phyloP scores from a whole-genome alignment of 2,797 vertebrate species.

The Caiman crocodilus region DNA sequence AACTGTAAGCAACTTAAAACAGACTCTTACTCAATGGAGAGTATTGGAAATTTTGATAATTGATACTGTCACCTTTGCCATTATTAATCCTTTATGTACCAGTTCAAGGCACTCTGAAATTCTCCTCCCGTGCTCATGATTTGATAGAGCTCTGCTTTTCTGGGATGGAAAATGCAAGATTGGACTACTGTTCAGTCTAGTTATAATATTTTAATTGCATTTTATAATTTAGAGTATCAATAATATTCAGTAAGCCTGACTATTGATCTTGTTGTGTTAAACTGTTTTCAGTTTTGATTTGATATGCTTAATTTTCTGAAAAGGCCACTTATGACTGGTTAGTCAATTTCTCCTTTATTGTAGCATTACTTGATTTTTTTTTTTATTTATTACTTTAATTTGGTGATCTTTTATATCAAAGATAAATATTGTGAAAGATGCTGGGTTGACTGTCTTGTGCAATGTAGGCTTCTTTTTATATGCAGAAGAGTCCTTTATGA shows the following conservation, averaged over 20 bases:
- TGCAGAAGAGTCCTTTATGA: not conserved
- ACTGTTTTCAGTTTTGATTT: not conserved
- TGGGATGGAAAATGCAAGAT: not conserved
- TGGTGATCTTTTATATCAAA: not conserved
- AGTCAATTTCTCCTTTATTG: not conserved
- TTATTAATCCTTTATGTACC: not conserved
- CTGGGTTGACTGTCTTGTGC: not conserved
- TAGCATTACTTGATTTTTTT: not conserved
- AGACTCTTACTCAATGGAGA: not conserved
- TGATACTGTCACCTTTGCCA: not conserved
- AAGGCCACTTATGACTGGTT: not conserved
- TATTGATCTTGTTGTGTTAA: not conserved
- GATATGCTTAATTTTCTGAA: not conserved
- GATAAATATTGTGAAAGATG: not conserved
- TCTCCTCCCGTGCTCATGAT: not conserved
- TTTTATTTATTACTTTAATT: conserved; percentile 4
- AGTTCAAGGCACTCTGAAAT: not conserved
- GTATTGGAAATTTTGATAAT: conserved; percentile 13
- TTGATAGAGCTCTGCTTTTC: conserved; percentile 5
- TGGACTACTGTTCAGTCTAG: not conserved
- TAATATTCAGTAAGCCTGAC: not conserved
- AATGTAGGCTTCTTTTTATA: not conserved
- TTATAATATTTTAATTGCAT: not conserved
- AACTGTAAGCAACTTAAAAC: not conserved
- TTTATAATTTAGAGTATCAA: not conserved